phyloP scores from a whole-genome alignment of 2,797 vertebrate species.

The Melanotaenia nigrans region DNA sequence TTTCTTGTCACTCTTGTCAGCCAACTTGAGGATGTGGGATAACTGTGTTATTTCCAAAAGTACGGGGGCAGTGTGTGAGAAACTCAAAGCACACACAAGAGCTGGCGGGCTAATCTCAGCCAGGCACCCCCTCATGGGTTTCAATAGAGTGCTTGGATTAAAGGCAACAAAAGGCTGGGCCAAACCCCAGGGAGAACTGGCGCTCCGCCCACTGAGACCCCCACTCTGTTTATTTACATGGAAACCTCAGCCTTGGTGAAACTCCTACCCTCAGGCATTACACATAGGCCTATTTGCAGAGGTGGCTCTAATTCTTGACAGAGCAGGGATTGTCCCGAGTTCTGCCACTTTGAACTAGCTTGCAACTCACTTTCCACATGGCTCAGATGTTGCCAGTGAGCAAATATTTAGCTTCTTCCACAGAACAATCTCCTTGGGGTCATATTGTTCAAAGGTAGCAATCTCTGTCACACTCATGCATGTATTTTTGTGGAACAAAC shows the following conservation, averaged over 20 bases:
- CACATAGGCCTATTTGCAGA: conserved; percentile 85
- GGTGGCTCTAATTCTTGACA: conserved; percentile 85
- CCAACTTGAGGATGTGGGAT: conserved; percentile 78
- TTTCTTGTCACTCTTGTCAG: conserved; percentile 77
- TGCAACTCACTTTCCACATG: conserved; percentile 67
- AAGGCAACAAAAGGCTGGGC: conserved; percentile 85
- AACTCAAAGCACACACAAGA: conserved; percentile 81
- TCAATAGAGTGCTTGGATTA: conserved; percentile 85
- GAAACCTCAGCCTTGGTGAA: conserved; percentile 82
- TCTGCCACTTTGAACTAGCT: conserved; percentile 70
- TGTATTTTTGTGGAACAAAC: conserved; percentile 21
- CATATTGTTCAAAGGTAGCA: conserved; percentile 44
- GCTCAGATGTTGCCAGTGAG: conserved; percentile 44
- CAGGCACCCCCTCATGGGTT: conserved; percentile 77
- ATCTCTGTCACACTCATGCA: conserved; percentile 14
- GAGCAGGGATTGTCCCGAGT: conserved; percentile 79
- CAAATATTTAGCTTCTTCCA: conserved; percentile 55
- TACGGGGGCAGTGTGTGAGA: conserved; percentile 78
- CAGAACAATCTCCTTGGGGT: conserved; percentile 45
- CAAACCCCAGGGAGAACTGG: conserved; percentile 80
- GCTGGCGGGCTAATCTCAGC: conserved; percentile 82
- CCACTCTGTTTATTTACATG: conserved; percentile 87
- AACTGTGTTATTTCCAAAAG: conserved; percentile 78
- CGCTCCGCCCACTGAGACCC: conserved; percentile 81
- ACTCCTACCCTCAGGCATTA: conserved; percentile 80